Base-by-base conservation (phyloP, 1,140 invertebrate genomes). In the Psilanteris sp. region DNA sequence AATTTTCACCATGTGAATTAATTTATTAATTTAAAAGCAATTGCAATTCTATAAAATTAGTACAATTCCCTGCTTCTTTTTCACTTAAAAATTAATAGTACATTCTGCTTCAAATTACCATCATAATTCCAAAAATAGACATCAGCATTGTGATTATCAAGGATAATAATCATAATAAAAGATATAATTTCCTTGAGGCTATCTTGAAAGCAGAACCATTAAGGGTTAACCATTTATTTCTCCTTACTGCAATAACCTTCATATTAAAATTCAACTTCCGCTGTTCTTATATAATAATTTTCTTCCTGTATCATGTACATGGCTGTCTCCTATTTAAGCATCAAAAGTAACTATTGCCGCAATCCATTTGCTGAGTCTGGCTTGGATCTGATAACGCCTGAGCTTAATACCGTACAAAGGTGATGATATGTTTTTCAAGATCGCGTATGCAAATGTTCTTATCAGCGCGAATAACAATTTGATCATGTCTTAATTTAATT, bases 351-450 rank as follows among this genome's bases (percentile, higher is more conserved):
- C 32, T 41, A 50, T 20, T 68, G 20, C 64, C n/a, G 52, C 50
- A 68, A 68, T 68, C 64, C 43, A 57, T 68, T 68, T 57, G 10
- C 66, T 44, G 20, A 13, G 50, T 32, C 14, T 39, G 14, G 46
- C 29, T 26, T 13, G 2, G 14, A 70, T 70, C 66, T 43, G 54
- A 59, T 72, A 72, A 62, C 39, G 16, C 20, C 11, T 11, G 5
- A 9, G 31, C 11, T 55, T 72, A 55, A 55, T 36, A 18, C 57
- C 16, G 29, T 55, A 62, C 26, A 54, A 55, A 62, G 46, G 41
- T 62, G 57, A 62, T 55, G 67, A 72, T 72, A 54, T 55, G 67
- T 32, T 72, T 55, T 54, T 62, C 37, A 32, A 62, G 67, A 55
- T 55, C 11, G 39, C 24, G 32, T 72, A 46, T 62, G 55, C 48